These are phyloP conservation scores for Tachystola acroxantha DNA, from an alignment of 2,888 invertebrate genomes.

Conservation along the genomic window DNA sequence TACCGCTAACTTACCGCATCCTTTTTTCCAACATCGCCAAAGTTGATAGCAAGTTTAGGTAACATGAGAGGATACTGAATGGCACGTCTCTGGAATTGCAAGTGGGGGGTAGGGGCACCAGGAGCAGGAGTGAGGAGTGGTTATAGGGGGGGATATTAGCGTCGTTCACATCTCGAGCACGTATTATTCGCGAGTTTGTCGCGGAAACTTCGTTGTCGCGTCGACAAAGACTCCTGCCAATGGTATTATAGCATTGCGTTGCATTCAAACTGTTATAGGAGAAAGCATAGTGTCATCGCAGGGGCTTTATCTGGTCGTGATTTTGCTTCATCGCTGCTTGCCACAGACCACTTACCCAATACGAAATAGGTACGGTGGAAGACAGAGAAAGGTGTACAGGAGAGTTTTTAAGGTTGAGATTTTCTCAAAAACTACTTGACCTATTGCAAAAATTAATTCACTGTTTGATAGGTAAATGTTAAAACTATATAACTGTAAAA, in stretches of 20 bases:
- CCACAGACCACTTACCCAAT: too few relatives aligned
- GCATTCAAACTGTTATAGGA: too few relatives aligned
- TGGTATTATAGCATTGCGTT: constrained; percentile 9
- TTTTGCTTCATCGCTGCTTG: too few relatives aligned
- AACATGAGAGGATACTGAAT: constrained; percentile 19
- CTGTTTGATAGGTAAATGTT: too few relatives aligned
- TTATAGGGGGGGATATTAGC: constrained; percentile 9
- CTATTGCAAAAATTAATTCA: too few relatives aligned
- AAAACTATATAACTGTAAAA: too few relatives aligned
- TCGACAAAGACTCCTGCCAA: constrained; percentile 15
- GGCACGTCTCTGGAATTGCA: constrained; percentile 17
- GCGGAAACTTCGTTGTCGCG: constrained; percentile 19
- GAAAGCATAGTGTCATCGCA: too few relatives aligned
- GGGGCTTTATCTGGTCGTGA: too few relatives aligned
- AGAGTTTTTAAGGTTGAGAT: too few relatives aligned
- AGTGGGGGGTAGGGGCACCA: constrained; percentile 7
- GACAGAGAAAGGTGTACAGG: too few relatives aligned
- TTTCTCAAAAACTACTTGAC: too few relatives aligned
- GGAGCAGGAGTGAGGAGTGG: not conserved
- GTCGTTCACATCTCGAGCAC: constrained; percentile 20
- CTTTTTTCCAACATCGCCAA: constrained; percentile 5
- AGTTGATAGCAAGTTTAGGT: constrained; percentile 19
- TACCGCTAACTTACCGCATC: constrained; percentile 1
- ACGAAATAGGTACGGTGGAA: too few relatives aligned
- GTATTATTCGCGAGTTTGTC: constrained; percentile 26